Conservation (phyloP, 2,888 invertebrate genomes). For the Antheraea yamamai region DNA sequence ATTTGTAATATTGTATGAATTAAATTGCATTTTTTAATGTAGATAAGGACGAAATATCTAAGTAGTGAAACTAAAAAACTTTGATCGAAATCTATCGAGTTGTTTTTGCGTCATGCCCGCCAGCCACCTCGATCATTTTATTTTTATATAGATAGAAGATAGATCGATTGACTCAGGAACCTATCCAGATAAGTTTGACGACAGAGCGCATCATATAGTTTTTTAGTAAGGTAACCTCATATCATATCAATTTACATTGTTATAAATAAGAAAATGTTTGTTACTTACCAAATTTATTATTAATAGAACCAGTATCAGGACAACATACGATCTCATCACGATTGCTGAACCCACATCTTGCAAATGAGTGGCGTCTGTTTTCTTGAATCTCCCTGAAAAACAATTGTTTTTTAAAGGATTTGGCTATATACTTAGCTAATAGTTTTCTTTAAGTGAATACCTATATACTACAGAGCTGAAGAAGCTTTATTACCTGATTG, state of each 20-base stretch:
- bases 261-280: not conserved
- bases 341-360: conserved; percentile 70
- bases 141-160: too few relatives aligned
- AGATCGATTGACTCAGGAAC: not conserved
- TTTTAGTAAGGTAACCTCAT: not conserved
- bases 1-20: too few relatives aligned
- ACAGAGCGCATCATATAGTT: not conserved
- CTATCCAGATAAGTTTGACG: not conserved
- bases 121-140: too few relatives aligned
- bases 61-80: too few relatives aligned
- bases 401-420: not conserved
- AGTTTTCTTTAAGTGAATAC: not conserved
- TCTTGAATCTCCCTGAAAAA: conserved; percentile 48
- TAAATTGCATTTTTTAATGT: too few relatives aligned
- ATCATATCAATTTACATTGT: not conserved
- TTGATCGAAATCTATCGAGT: too few relatives aligned
- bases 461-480: not conserved
- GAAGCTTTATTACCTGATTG: conserved; percentile 50
- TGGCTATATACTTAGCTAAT: not conserved
- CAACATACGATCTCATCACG: conserved; percentile 75
- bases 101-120: too few relatives aligned
- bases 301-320: conserved; percentile 37
- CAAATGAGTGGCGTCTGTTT: conserved; percentile 46
- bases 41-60: too few relatives aligned
- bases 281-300: conserved; percentile 50